These are phyloP conservation scores for Mesitornis unicolor DNA, from an alignment of 2,113 vertebrate genomes.

Conservation along the genomic window DNA sequence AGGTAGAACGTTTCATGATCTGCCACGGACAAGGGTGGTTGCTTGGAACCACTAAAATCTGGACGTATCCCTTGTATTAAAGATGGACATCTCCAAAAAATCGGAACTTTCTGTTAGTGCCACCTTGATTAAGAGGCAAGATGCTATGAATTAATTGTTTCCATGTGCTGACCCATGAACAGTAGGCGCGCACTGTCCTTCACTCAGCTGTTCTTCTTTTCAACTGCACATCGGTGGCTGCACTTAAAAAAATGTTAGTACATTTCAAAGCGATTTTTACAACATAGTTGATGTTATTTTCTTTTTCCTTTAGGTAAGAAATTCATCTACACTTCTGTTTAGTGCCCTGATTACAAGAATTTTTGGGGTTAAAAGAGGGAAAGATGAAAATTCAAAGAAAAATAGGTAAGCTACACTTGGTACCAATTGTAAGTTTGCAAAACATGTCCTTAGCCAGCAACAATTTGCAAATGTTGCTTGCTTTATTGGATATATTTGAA, in stretches of 20 bases:
- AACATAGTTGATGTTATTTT: background rate
- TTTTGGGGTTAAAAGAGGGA: conserved; percentile 95
- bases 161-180: background rate
- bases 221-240: background rate
- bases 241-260: background rate
- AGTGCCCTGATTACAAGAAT: conserved; percentile 95
- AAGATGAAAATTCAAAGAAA: conserved; percentile 93
- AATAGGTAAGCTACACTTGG: conserved; percentile 82
- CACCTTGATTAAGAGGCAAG: background rate
- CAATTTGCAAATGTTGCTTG: conserved; percentile 21
- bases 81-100: background rate
- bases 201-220: background rate
- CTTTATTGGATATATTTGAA: conserved; percentile 35
- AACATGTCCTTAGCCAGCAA: conserved; percentile 21
- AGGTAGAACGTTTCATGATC: background rate
- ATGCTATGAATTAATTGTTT: background rate
- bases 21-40: background rate
- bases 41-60: background rate
- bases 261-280: background rate
- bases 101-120: background rate
- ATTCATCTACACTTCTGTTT: conserved; percentile 96
- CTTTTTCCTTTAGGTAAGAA: conserved; percentile 84
- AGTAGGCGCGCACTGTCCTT: background rate
- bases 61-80: background rate
- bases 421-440: background rate